Percentiles rank a stretch among this genome's conserved stretches.
Evolutionary conservation across 2,888 invertebrate genomes (phyloP).

Genomic region (Drosophila emarginata): DNA sequence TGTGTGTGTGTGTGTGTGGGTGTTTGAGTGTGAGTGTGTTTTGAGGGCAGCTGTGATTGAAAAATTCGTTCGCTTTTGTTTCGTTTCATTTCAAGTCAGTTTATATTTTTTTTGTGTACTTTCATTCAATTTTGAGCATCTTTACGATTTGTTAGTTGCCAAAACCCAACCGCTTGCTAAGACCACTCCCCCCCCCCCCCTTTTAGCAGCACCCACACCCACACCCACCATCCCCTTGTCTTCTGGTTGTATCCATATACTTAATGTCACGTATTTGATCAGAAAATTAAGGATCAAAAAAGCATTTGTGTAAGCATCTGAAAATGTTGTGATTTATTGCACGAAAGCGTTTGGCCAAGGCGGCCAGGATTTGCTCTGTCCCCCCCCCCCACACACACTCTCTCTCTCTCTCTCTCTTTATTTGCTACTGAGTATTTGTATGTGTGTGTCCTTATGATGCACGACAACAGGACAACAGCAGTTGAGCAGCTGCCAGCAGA

Average conservation of each 20-base stretch:
- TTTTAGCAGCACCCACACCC: conserved; percentile 1
- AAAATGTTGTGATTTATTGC: conserved; percentile 79
- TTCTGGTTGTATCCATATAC: conserved; percentile 25
- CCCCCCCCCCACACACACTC: background rate
- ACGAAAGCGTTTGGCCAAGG: conserved; percentile 58
- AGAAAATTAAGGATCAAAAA: conserved; percentile 79
- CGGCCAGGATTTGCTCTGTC: conserved; percentile 13
- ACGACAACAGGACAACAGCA: conserved; percentile 39
- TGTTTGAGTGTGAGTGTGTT: conserved; percentile 29
- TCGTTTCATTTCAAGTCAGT: conserved; percentile 47
- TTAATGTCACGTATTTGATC: conserved; percentile 77
- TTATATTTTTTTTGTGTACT: conserved; percentile 28
- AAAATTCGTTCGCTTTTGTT: conserved; percentile 50
- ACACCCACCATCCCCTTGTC: background rate
- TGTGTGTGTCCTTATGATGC: conserved; percentile 53
- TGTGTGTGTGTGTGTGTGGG: background rate
- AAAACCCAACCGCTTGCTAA: background rate
- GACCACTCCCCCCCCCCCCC: background rate
- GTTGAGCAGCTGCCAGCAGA: conserved; percentile 52
- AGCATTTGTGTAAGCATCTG: conserved; percentile 78
- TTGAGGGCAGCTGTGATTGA: conserved; percentile 63
- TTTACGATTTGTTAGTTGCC: conserved; percentile 71
- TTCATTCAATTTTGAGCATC: conserved; percentile 69
- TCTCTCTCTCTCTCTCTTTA: background rate
- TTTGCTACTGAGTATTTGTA: background rate